A percentile compares a stretch with the other conserved stretches of the same genome.
phyloP scores from a whole-genome alignment of 2,797 vertebrate species.

The Limnodromus scolopaceus region DNA sequence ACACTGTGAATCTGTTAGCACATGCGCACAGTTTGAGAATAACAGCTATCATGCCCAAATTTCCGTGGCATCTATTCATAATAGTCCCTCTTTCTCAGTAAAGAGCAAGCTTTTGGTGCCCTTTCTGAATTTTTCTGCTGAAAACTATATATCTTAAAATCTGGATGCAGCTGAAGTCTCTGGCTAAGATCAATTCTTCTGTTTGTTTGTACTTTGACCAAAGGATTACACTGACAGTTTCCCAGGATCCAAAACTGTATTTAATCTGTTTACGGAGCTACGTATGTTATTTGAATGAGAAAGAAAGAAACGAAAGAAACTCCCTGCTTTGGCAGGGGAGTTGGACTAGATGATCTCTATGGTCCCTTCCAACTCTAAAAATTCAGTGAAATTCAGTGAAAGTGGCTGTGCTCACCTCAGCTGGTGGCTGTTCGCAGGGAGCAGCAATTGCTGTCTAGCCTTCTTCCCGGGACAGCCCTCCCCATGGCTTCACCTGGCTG shows the following conservation, averaged over 20 bases:
- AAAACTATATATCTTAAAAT: background rate
- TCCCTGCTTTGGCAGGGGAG: no score
- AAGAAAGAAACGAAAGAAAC: constrained; percentile 39
- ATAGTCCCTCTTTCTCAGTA: background rate
- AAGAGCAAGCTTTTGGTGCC: background rate
- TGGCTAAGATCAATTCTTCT: background rate
- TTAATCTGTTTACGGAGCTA: background rate
- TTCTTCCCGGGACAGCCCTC: background rate
- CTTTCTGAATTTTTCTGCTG: background rate
- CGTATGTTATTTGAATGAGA: background rate
- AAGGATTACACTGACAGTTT: background rate
- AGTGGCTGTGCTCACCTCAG: background rate
- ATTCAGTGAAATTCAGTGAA: no score
- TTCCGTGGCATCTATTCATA: background rate
- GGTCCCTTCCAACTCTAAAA: no score
- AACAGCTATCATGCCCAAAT: background rate
- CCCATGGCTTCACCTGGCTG: fast-evolving
- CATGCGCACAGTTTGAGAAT: background rate
- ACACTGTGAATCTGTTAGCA: background rate
- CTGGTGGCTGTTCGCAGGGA: constrained; percentile 5
- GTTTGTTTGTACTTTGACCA: constrained; percentile 5
- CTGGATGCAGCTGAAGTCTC: background rate
- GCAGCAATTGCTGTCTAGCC: background rate
- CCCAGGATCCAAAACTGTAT: background rate
- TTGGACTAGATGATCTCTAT: no score